Percentiles rank a stretch among this genome's conserved stretches.
Conservation (phyloP, 2,113 vertebrate species). For the Nothoprocta perdicaria region DNA sequence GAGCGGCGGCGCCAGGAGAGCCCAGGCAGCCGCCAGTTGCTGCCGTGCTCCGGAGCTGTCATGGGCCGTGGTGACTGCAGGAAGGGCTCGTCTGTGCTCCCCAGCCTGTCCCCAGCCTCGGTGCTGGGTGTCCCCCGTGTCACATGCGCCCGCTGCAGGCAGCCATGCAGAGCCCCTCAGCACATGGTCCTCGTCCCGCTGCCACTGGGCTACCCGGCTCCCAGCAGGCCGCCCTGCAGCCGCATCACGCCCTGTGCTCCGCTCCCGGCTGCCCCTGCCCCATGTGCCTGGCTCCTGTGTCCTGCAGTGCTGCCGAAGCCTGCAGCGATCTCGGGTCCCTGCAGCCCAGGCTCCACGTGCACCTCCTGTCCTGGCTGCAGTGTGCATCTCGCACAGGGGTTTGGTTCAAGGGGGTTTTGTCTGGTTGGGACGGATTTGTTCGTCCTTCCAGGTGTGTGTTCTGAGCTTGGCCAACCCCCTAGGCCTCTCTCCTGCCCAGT, state of each 20-base stretch:
- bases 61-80: fast-evolving
- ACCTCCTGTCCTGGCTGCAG: not conserved
- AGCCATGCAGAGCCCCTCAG: not conserved
- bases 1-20: too few species aligned
- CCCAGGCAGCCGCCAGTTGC: too few species aligned
- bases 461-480: not conserved
- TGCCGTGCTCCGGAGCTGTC: not conserved
- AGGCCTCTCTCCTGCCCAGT: not conserved
- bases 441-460: fast-evolving
- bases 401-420: not conserved
- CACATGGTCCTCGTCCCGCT: not conserved
- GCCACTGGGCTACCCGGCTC: fast-evolving
- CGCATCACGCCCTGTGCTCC: not conserved
- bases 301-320: too few species aligned
- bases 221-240: not conserved
- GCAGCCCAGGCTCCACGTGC: not conserved
- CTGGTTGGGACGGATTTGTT: not conserved
- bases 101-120: not conserved
- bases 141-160: fast-evolving
- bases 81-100: not conserved
- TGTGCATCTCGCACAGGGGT: not conserved
- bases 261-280: not conserved
- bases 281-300: too few species aligned
- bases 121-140: not conserved
- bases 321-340: not conserved